Base-by-base conservation (phyloP, 2,888 invertebrate species). In the Diarsia brunnea region DNA sequence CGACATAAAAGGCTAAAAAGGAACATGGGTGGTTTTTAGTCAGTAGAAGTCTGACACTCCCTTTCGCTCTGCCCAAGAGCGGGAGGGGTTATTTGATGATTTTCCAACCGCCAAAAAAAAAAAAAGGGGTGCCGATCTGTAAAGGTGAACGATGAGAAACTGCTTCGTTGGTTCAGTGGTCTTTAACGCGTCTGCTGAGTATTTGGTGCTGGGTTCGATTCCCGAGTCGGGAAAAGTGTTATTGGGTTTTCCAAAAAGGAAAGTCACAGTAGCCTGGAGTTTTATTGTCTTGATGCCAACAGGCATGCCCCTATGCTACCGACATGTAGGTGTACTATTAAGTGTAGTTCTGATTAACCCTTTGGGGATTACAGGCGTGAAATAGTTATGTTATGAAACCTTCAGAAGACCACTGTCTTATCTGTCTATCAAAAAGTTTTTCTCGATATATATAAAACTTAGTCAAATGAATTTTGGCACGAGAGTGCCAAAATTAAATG, bases 221-320 rank as follows among this genome's bases (percentile, higher is more conserved):
- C 4, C n/a, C n/a, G 3, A 2, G 43, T n/a, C n/a, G 7, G 1
- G 38, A 2, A 43, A n/a, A n/a, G 7, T 14, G 14, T 0, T n/a
- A 43, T 14, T 14, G 10, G 10, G 4, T 60, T 60, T 60, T 58
- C 8, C 1, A 2, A 24, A 0, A 0, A 11, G 19, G 31, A 31
- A 21, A 19, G 4, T 19, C 21, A 21, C 31, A 61, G n/a, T 61
- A 5, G 61, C n/a, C n/a, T 1, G 2, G 38, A 38, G 21, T 7
- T 12, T 61, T 0, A 1, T n/a, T 63, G 12, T 38, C 2, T 38
- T 38, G 38, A 61, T 60, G 31, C 11, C 11, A 31, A 38, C 21
- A 38, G 11, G 7, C 16, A 19, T 16, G 11, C 55, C 55, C 24
- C 4, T 24, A 55, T 24, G 21, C 5, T 24, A 24, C 24, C 14